Evolutionary conservation across 2,888 invertebrate species (phyloP).

Genomic region (Cosmorhoe ocellata): DNA sequence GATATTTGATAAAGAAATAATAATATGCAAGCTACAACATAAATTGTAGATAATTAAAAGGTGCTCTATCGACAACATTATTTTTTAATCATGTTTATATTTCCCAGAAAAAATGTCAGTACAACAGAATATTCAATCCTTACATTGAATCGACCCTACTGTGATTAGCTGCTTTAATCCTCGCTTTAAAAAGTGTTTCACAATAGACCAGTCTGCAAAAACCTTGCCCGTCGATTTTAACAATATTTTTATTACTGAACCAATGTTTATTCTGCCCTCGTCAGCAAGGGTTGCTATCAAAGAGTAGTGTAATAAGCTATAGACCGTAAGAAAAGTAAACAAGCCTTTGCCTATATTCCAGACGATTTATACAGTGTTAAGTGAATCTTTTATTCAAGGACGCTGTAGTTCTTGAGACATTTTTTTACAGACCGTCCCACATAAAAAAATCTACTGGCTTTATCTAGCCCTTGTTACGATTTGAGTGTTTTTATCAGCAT

Average conservation of each 20-base stretch:
- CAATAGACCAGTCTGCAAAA: slow-evolving; percentile 67
- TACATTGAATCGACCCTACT: slow-evolving; percentile 43
- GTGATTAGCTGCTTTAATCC: slow-evolving; percentile 76
- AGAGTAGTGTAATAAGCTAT: slow-evolving; percentile 8
- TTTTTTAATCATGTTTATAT: slow-evolving; percentile 41
- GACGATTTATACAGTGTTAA: too few relatives aligned
- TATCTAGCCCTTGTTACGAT: too few relatives aligned
- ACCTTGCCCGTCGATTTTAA: slow-evolving; percentile 64
- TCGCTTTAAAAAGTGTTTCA: slow-evolving; percentile 70
- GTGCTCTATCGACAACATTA: slow-evolving; percentile 14
- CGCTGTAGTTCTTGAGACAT: too few relatives aligned
- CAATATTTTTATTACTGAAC: slow-evolving; percentile 81
- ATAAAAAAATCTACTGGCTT: too few relatives aligned
- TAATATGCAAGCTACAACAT: too few relatives aligned
- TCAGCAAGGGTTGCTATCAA: slow-evolving; percentile 63
- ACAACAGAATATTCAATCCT: slow-evolving; percentile 37
- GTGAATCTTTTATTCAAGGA: too few relatives aligned
- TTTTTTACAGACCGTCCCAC: too few relatives aligned
- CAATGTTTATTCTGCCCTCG: slow-evolving; percentile 76
- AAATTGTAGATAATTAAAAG: neutral
- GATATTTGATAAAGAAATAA: too few relatives aligned
- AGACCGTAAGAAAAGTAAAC: neutral
- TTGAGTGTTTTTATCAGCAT: too few relatives aligned
- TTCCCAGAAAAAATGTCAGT: slow-evolving; percentile 33
- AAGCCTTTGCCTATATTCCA: too few relatives aligned